These are phyloP conservation scores for Megastigmus dorsalis DNA, from an alignment of 2,888 invertebrate species.

Conservation along the genomic window DNA sequence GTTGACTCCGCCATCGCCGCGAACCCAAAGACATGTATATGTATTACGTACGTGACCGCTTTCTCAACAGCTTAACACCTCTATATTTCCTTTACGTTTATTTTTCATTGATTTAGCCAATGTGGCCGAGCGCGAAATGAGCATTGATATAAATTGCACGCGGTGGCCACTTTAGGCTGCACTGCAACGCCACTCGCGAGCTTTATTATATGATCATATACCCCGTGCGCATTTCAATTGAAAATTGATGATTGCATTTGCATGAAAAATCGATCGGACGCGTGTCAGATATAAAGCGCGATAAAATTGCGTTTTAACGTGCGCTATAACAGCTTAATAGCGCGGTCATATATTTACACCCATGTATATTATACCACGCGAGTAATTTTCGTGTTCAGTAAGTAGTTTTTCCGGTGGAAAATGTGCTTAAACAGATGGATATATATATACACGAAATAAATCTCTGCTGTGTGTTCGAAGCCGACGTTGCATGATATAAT, in stretches of 20 bases:
- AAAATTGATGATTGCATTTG: conserved; percentile 52
- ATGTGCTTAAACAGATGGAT: no score
- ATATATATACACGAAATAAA: no score
- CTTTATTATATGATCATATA: neutral
- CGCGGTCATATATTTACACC: no score
- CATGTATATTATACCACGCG: no score
- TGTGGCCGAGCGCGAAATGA: neutral
- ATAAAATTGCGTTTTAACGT: conserved; percentile 29
- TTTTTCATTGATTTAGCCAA: neutral
- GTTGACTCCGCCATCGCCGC: neutral
- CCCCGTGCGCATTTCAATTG: conserved; percentile 41
- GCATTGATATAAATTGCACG: conserved; percentile 43
- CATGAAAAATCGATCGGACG: conserved; percentile 44
- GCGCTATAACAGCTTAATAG: conserved; percentile 25
- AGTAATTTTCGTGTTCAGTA: no score
- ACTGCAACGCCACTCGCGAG: no score
- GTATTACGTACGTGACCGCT: conserved; percentile 33
- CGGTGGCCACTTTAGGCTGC: conserved; percentile 2
- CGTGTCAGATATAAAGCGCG: conserved; percentile 31
- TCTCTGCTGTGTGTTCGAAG: no score
- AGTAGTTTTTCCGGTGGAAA: no score
- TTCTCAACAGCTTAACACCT: conserved; percentile 39
- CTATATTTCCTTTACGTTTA: conserved; percentile 10
- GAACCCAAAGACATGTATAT: conserved; percentile 9
- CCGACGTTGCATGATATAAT: no score